A percentile compares a stretch with the other conserved stretches of the same genome.
phyloP scores from a whole-genome alignment of 2,888 invertebrate species.

The Chouioia cunea region DNA sequence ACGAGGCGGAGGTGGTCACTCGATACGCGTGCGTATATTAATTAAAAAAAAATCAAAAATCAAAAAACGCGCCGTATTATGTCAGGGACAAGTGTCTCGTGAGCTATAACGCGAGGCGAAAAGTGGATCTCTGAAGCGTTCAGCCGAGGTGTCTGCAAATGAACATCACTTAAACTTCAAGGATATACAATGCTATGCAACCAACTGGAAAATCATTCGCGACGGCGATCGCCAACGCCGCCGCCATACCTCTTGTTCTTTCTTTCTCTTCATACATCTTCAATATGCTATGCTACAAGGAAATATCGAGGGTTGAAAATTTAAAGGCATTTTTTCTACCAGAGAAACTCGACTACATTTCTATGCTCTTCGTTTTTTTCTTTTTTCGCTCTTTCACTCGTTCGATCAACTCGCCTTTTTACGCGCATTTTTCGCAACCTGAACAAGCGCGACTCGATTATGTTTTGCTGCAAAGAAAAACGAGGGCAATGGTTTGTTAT shows the following conservation, averaged over 20 bases:
- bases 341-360: not conserved
- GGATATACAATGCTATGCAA: constrained; percentile 51
- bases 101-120: constrained; percentile 32
- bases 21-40: constrained; percentile 25
- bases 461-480: too few species aligned
- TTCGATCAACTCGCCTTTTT: too few species aligned
- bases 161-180: constrained; percentile 51
- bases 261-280: not conserved
- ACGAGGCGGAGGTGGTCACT: constrained; percentile 14
- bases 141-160: constrained; percentile 54
- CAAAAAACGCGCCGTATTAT: constrained; percentile 19
- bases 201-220: constrained; percentile 60
- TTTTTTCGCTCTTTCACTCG: too few species aligned
- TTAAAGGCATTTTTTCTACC: constrained; percentile 1
- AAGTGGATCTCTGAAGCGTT: constrained; percentile 45
- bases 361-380: too few species aligned
- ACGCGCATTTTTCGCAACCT: too few species aligned
- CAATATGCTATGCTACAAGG: not conserved
- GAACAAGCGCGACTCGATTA: too few species aligned
- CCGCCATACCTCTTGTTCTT: not conserved
- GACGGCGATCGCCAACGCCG: constrained; percentile 50
- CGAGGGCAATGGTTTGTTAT: too few species aligned
- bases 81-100: constrained; percentile 29
- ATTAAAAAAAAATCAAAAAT: constrained; percentile 2
- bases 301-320: not conserved